A percentile compares a stretch with the other conserved stretches of the same genome.
Evolutionary conservation across 2,797 vertebrate genomes (phyloP).

Genomic region (Amblyraja radiata): DNA sequence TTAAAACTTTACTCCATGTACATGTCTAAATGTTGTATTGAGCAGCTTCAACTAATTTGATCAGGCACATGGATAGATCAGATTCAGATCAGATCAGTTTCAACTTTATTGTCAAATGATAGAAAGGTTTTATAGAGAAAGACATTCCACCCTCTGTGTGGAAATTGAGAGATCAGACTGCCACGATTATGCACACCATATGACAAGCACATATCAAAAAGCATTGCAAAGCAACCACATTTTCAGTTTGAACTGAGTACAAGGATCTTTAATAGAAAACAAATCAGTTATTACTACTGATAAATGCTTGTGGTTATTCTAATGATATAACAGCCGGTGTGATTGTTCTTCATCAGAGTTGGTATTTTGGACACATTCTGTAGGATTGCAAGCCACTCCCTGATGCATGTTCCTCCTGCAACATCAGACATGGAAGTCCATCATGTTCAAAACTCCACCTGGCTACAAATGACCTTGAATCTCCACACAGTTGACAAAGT

Average conservation of each 20-base stretch:
- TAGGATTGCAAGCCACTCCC: background rate
- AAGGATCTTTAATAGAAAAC: background rate
- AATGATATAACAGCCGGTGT: background rate
- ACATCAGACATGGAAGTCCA: background rate
- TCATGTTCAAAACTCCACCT: conserved; percentile 2
- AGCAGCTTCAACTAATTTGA: too few relatives aligned
- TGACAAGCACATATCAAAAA: background rate
- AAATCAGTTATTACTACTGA: background rate
- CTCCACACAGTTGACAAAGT: background rate
- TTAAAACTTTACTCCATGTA: too few relatives aligned
- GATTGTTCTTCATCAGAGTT: conserved; percentile 5
- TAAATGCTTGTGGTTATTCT: conserved; percentile 7
- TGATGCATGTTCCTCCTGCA: background rate
- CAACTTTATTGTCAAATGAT: too few relatives aligned
- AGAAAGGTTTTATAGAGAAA: too few relatives aligned
- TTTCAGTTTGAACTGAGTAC: background rate
- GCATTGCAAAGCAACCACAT: background rate
- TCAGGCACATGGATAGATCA: too few relatives aligned
- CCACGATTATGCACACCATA: background rate
- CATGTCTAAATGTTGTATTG: too few relatives aligned
- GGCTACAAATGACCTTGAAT: background rate
- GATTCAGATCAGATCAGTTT: too few relatives aligned
- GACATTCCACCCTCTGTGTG: too few relatives aligned
- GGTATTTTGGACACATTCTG: background rate
- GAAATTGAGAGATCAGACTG: background rate